Base-by-base conservation (phyloP, 2,888 invertebrate species). In the Sphaerophoria rueppellii region DNA sequence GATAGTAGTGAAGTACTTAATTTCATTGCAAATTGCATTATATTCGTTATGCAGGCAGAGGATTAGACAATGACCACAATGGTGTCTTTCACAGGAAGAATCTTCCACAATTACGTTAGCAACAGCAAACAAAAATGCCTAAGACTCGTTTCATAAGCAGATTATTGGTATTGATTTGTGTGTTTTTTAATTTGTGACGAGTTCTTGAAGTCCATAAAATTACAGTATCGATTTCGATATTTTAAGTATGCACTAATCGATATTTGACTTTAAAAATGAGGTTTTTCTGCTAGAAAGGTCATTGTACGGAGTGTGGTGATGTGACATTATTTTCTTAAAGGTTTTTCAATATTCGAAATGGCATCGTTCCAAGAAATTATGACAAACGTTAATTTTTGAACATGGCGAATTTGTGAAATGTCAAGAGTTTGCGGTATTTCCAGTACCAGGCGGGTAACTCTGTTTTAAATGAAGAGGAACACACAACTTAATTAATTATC, bases 11-110 rank as follows among this genome's bases (percentile, higher is more conserved):
- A 74, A 74, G 76, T 58, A 77, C 82, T 81, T 75, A 82, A 61
- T 73, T 79, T 74, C 67, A 12, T 9, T 72, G 61, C 79, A 83
- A 83, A 83, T 79, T 80, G 83, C 83, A 83, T 76, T 79, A 79
- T 80, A 54, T 32, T 50, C 12, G 75, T 67, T 81, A 75, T 46
- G 57, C 48, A 71, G 48, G 37, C 65, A 43, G 65, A 67, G 58
- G 58, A 24, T 4, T 24, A 67, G 78, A 65, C 55, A 35, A 52
- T 48, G 54, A 67, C 4, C 57, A 60, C 63, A 57, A 48, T 43
- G 75, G 52, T 46, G 71, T 48, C 65, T 75, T 71, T 54, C 3
- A 32, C 6, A 43, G 11, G 11, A 70, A 58, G 24, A 9, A 43
- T 16, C 32, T 24, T 37, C 57, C 37, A 54, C 12, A 32, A 4